These are phyloP conservation scores for Pipistrellus nathusii DNA, from an alignment of 2,797 vertebrate species.

Conservation along the genomic window DNA sequence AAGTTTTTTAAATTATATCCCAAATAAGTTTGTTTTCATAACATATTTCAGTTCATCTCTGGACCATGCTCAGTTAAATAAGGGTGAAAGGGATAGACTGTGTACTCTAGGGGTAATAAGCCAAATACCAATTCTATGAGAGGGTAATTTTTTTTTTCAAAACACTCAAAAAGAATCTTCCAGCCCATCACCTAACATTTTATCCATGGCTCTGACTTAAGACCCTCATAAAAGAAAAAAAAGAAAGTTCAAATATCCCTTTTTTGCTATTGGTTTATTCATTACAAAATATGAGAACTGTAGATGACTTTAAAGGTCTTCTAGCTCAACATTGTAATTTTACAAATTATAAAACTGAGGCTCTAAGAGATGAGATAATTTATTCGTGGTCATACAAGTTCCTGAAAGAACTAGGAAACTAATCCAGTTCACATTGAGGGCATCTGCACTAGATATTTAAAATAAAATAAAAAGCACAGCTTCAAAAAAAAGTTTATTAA, in stretches of 20 bases:
- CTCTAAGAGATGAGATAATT: constrained; percentile 1
- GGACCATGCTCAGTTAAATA: not conserved
- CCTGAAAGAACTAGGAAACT: not conserved
- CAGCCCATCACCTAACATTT: not conserved
- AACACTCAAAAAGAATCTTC: not conserved
- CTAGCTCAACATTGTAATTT: not conserved
- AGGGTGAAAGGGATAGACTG: not conserved
- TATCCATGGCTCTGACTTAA: not conserved
- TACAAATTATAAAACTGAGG: not conserved
- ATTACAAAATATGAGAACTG: constrained; percentile 1
- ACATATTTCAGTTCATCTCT: not conserved
- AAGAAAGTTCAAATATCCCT: not conserved
- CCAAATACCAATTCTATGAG: not conserved
- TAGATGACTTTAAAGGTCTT: not conserved
- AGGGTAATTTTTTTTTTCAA: not conserved
- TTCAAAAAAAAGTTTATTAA: not conserved
- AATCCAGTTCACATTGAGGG: not conserved
- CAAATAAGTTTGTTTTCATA: not conserved
- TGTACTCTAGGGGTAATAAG: not conserved
- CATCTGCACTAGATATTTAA: not conserved
- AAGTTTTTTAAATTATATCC: constrained; percentile 32
- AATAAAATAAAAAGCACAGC: not conserved
- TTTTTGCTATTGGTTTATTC: not conserved
- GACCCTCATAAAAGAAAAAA: constrained; percentile 22
- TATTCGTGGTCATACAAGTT: not conserved